Evolutionary conservation across 2,797 vertebrate species (phyloP), one percentile per base, ranked within the genome.

Genomic region (Enteromius trimaculatus): DNA sequence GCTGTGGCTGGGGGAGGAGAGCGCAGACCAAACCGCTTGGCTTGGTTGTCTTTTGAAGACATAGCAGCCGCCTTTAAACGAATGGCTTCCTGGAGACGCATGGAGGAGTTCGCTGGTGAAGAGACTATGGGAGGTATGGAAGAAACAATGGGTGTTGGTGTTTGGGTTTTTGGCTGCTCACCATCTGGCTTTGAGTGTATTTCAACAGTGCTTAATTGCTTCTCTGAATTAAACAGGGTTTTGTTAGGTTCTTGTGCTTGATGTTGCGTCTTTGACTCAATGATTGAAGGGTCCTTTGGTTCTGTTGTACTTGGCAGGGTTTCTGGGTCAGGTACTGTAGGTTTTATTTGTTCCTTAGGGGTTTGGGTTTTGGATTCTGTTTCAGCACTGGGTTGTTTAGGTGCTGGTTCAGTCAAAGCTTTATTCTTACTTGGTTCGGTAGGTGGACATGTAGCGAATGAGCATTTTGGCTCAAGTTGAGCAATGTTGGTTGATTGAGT

Each of bases 51-150:
- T 0, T 79, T 87, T 1, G 90, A 79, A 21, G 95, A 92, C 89
- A 95, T 90, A 77, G 94, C 92, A 0, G 96, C 95, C 1, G 97
- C 95, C 92, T 95, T 96, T 89, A 96, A 90, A 70, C 93, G 96
- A 86, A 97, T 95, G 0, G 95, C 96, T 0, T 97, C 95, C 9
- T 96, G 97, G 44, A 98, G 94, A 84, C 94, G 95, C 85, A 94
- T 95, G 2, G 94, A 96, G 47, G 95, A 91, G 64, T 86, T 86
- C 1, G 90, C 77, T 1, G 94, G 90, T 29, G 96, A 89, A 31
- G 95, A 94, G 13, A 42, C 91, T 93, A 87, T 93, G 89, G 13
- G 88, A 83, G 86, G 77, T 79, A 88, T 70, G 39, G 70, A 21
- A 37, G 87, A 65, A 53, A 90, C 26, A 69, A 79, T 60, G 10